phyloP scores from a whole-genome alignment of 2,888 invertebrate genomes.

The Elaeidobius kamerunicus region DNA sequence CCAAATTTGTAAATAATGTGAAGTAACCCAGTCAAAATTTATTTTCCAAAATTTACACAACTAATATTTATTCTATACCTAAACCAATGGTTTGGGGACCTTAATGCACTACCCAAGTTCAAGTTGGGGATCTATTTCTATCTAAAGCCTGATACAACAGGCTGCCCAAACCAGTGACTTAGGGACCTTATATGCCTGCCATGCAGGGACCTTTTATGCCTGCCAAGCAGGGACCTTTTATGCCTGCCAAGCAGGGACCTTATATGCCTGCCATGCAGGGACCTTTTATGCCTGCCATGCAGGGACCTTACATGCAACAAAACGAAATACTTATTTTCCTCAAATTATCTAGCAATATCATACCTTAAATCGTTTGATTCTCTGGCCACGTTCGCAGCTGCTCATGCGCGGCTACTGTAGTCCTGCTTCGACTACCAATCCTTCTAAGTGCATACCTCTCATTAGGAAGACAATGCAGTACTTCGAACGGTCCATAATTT shows the following conservation, averaged over 20 bases:
- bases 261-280: slow-evolving; percentile 3
- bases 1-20: too few relatives aligned
- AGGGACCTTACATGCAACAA: background rate
- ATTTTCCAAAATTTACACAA: background rate
- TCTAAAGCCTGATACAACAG: slow-evolving; percentile 1
- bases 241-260: background rate
- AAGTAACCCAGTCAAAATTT: background rate
- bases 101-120: slow-evolving; percentile 1
- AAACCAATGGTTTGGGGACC: background rate
- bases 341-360: background rate
- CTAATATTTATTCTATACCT: background rate
- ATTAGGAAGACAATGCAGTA: slow-evolving; percentile 7
- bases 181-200: slow-evolving; percentile 2
- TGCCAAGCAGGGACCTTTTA: slow-evolving; percentile 1
- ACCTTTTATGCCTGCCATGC: slow-evolving; percentile 1
- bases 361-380: background rate
- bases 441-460: slow-evolving; percentile 12
- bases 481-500: slow-evolving; percentile 1
- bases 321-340: background rate
- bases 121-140: background rate
- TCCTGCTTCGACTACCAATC: slow-evolving; percentile 10
- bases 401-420: slow-evolving; percentile 14
- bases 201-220: slow-evolving; percentile 2
- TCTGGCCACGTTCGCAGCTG: slow-evolving; percentile 12
- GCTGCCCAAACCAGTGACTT: background rate